Percentiles rank a stretch among this genome's conserved stretches.
Conservation (phyloP, 2,113 vertebrate species). For the Neolamprologus devosi region DNA sequence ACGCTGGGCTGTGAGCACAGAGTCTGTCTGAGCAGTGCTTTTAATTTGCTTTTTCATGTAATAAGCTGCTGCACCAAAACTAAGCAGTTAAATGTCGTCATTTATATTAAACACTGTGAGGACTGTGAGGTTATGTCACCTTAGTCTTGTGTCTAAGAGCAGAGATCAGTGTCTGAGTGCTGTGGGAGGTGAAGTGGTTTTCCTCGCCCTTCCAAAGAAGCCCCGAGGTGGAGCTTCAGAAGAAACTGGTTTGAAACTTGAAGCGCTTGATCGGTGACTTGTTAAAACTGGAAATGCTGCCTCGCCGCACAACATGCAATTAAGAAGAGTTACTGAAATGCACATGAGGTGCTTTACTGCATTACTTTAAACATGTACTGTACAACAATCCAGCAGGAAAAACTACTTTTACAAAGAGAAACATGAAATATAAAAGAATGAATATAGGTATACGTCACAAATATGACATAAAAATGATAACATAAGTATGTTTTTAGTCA, state of each 20-base stretch:
- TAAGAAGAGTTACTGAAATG: background rate
- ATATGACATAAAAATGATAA: background rate
- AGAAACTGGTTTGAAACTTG: background rate
- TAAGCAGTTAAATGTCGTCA: fast-evolving
- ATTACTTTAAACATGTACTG: background rate
- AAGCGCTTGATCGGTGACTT: fast-evolving
- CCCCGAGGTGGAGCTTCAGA: background rate
- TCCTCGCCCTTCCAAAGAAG: background rate
- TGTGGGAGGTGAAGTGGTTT: background rate
- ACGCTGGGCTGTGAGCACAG: background rate
- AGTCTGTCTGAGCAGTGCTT: background rate
- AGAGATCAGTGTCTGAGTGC: background rate
- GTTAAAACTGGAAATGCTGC: background rate
- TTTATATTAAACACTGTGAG: background rate
- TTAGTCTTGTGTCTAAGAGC: background rate
- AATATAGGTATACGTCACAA: background rate
- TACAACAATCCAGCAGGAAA: background rate
- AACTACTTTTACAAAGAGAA: background rate
- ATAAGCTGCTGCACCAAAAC: background rate
- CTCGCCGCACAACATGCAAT: background rate
- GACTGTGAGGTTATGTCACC: background rate
- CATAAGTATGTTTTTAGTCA: background rate
- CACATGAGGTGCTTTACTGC: background rate
- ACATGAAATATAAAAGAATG: background rate
- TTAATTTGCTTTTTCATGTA: background rate